phyloP scores from a whole-genome alignment of 2,797 vertebrate species.

The Hemibagrus guttatus region DNA sequence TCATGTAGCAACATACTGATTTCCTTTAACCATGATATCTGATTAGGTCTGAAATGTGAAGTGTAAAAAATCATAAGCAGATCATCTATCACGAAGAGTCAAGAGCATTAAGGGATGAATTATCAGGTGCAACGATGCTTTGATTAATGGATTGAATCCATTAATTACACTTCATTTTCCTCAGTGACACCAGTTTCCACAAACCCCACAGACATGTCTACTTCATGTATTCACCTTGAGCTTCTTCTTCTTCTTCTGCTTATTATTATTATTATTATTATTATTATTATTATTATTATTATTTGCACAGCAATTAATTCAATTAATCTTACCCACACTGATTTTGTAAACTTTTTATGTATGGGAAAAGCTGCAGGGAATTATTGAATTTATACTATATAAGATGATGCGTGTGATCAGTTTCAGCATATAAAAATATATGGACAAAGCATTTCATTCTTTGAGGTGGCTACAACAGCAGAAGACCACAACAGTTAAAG shows the following conservation, averaged over 20 bases:
- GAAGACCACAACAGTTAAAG: no score
- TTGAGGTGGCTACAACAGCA: no score
- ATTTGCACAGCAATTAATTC: neutral
- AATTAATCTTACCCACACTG: neutral
- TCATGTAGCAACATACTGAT: neutral
- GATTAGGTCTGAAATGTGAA: neutral
- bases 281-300: neutral
- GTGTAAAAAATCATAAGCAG: neutral
- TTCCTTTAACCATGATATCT: neutral
- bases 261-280: neutral
- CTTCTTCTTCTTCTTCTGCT: no score
- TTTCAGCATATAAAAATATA: no score
- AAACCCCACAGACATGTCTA: neutral
- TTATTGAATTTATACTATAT: neutral
- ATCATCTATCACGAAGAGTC: neutral
- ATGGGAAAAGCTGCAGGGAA: neutral
- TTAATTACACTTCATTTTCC: neutral
- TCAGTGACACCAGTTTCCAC: neutral
- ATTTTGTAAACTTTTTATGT: neutral
- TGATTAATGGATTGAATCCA: neutral
- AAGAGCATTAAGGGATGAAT: neutral
- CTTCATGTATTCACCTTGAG: neutral
- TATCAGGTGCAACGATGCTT: neutral
- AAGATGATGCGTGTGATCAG: neutral
- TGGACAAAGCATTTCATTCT: no score